phyloP scores from a whole-genome alignment of 2,888 invertebrate species.

The Polydrusus tereticollis region DNA sequence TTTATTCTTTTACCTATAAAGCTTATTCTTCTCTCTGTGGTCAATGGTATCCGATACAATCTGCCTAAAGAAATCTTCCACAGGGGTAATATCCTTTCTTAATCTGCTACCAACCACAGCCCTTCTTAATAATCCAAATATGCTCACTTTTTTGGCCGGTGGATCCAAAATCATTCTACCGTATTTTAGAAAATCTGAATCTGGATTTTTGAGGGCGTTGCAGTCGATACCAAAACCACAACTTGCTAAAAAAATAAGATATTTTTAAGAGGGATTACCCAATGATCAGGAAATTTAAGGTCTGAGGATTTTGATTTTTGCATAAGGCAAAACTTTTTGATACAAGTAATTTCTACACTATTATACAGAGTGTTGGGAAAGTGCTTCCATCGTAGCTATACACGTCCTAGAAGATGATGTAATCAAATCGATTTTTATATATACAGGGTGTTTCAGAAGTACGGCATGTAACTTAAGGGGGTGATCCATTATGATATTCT shows the following conservation, averaged over 20 bases:
- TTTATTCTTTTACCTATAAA: conserved; percentile 51
- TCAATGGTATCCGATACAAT: conserved; percentile 66
- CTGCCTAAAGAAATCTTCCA: conserved; percentile 65
- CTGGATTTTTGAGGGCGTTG: conserved; percentile 69
- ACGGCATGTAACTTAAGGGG: too few relatives aligned
- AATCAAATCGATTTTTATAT: too few relatives aligned
- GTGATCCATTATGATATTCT: too few relatives aligned
- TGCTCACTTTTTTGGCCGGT: neutral
- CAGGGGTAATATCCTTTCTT: neutral
- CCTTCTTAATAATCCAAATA: neutral
- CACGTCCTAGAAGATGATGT: too few relatives aligned
- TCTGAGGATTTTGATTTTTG: too few relatives aligned
- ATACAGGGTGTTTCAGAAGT: too few relatives aligned
- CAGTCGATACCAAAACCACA: conserved; percentile 73
- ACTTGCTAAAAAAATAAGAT: conserved; percentile 9
- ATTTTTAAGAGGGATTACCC: too few relatives aligned
- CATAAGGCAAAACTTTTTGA: too few relatives aligned
- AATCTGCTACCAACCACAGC: neutral
- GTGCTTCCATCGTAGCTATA: too few relatives aligned
- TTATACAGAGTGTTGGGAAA: too few relatives aligned
- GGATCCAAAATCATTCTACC: conserved; percentile 40
- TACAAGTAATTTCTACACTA: too few relatives aligned
- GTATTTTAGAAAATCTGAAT: conserved; percentile 65
- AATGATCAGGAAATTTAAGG: too few relatives aligned
- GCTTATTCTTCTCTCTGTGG: conserved; percentile 66